Conservation (phyloP, 2,888 invertebrate genomes). For the Chydorus sphaericus region DNA sequence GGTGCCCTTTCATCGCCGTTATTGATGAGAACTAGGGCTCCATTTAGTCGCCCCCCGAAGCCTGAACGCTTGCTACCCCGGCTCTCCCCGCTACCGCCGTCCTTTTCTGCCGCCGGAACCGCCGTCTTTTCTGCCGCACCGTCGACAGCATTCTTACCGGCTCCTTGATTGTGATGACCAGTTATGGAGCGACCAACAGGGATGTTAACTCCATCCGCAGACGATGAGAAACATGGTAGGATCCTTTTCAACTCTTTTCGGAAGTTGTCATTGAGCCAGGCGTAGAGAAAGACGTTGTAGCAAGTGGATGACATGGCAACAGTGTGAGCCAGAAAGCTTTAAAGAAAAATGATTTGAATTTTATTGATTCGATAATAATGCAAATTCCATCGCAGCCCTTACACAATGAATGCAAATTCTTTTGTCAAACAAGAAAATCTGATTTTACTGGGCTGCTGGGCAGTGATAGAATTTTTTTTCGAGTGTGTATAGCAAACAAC, state of each 20-base stretch:
- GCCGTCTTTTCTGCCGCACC: neutral
- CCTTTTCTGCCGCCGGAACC: neutral
- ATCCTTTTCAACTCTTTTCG: slow-evolving; percentile 56
- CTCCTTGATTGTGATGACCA: too few species aligned
- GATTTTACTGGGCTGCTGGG: too few species aligned
- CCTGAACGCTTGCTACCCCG: neutral
- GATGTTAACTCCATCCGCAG: neutral
- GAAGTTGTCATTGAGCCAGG: slow-evolving; percentile 90
- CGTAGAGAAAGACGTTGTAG: slow-evolving; percentile 87
- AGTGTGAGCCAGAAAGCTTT: slow-evolving; percentile 61
- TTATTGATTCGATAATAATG: slow-evolving; percentile 35
- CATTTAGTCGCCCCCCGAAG: neutral
- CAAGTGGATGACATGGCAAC: slow-evolving; percentile 87
- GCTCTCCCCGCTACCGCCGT: too few species aligned
- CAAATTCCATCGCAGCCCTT: too few species aligned
- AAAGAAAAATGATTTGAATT: slow-evolving; percentile 20
- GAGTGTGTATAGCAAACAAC: too few species aligned
- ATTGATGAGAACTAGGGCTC: too few species aligned
- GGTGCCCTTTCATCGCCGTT: too few species aligned
- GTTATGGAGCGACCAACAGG: too few species aligned
- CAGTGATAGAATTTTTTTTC: too few species aligned
- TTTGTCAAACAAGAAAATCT: too few species aligned
- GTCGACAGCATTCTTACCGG: neutral
- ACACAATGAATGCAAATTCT: too few species aligned
- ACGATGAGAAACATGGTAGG: neutral